Evolutionary conservation across 2,888 invertebrate genomes (phyloP), one percentile per base, ranked within the genome.

Genomic region (Plagodis pulveraria): DNA sequence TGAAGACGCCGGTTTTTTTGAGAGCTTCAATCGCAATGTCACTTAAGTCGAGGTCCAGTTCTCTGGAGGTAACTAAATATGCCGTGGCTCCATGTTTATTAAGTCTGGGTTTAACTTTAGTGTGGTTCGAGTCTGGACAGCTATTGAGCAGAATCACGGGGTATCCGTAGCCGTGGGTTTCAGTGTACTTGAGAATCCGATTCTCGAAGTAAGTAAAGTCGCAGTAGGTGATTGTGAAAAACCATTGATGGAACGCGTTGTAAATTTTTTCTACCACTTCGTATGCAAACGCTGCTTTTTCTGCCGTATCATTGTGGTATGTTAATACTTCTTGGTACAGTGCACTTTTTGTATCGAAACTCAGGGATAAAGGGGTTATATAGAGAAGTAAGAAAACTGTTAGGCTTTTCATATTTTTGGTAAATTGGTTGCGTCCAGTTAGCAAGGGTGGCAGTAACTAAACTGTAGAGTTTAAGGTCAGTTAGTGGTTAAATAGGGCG

Each of bases 141-240:
- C 89, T 86, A 58, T 84, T 87, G n/a, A 91, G 61, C 6, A 91
- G 83, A 70, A 91, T 70, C 8, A 91, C 87, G 47, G 91, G 88
- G 61, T 90, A 88, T 40, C 90, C 90, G 58, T 84, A 66, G 5
- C 78, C 84, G 59, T 77, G 84, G 50, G 79, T 89, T 69, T 91
- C 90, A 0, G 85, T 89, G 63, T 87, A 87, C 69, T 88, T 89
- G 7, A 92, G 71, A 38, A 92, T 86, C 65, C 86, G 82, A 65
- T 90, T 92, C 57, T 92, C 92, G 53, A 91, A 90, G 63, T 90
- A 90, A 6, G 91, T 89, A 65, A 91, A 91, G 22, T 92, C 87
- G 63, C 91, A 91, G 62, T 89, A 90, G 5, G 89, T 89, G 41
- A 91, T 73, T 0, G 92, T 92, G 61, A 88, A 91, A 62, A 83